These are phyloP conservation scores for Saimiri boliviensis DNA, from an alignment of 2,113 vertebrate genomes.

Conservation along the genomic window DNA sequence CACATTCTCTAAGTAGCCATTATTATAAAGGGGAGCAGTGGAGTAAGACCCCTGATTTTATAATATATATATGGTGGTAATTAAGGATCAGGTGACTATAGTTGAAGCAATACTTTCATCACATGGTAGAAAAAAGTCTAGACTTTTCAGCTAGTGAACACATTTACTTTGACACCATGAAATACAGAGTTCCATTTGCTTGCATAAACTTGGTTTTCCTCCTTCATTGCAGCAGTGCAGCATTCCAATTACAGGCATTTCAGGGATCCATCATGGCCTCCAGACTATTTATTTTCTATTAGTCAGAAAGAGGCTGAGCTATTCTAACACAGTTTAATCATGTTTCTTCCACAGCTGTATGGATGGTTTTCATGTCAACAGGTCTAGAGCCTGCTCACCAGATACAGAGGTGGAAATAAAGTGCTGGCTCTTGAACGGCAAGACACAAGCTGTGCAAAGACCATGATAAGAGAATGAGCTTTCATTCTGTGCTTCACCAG, in stretches of 20 bases:
- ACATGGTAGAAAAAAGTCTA: not conserved
- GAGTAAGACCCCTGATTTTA: not conserved
- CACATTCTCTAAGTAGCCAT: not conserved
- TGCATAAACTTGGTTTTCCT: not conserved
- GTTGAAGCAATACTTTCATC: not conserved
- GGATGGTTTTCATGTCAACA: conserved; percentile 29
- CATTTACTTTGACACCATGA: not conserved
- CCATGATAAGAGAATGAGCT: not conserved
- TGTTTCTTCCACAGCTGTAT: not conserved
- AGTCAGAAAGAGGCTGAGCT: conserved; percentile 9
- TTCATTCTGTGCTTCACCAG: not conserved
- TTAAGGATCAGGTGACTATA: not conserved
- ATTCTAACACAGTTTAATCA: conserved; percentile 6
- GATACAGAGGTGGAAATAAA: conserved; percentile 21
- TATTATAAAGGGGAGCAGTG: not conserved
- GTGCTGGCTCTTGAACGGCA: not conserved
- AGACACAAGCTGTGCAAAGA: not conserved
- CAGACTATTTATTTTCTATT: conserved; percentile 4
- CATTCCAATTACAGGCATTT: not conserved
- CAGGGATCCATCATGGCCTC: not conserved
- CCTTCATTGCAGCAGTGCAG: not conserved
- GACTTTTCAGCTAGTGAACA: not conserved
- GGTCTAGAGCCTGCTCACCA: conserved; percentile 3
- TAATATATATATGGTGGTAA: not conserved
- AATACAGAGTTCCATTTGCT: not conserved